Percentiles rank a stretch among this genome's conserved stretches.
These are phyloP conservation scores for Callionymus lyra DNA, from an alignment of 2,113 vertebrate species.

Conservation along the genomic window DNA sequence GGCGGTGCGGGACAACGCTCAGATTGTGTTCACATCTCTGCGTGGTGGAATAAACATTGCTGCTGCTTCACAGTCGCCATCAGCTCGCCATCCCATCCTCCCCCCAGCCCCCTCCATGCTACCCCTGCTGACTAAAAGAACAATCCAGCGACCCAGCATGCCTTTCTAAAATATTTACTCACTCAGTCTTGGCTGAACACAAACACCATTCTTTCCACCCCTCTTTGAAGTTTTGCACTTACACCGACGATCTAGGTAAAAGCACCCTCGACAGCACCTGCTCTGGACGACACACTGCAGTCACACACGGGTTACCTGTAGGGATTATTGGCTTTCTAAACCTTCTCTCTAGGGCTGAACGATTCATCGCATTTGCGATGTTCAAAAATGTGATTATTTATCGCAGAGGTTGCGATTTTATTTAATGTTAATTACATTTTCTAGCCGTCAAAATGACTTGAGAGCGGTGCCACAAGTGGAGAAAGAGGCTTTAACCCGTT, in stretches of 20 bases:
- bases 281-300: constrained; percentile 6
- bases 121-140: constrained; percentile 36
- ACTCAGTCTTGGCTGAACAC: constrained; percentile 27
- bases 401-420: too few species aligned
- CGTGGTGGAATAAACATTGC: constrained; percentile 40
- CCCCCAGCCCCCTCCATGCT: constrained; percentile 13
- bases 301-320: background rate
- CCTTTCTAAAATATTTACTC: constrained; percentile 55
- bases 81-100: constrained; percentile 18
- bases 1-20: constrained; percentile 38
- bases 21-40: constrained; percentile 39
- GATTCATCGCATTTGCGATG: too few species aligned
- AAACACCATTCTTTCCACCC: constrained; percentile 38
- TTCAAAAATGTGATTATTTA: too few species aligned
- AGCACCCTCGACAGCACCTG: constrained; percentile 26
- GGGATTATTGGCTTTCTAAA: constrained; percentile 8
- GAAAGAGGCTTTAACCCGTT: too few species aligned
- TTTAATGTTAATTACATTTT: too few species aligned
- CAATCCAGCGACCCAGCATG: constrained; percentile 49
- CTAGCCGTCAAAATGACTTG: too few species aligned
- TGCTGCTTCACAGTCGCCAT: constrained; percentile 30
- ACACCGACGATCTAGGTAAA: constrained; percentile 33
- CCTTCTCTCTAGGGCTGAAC: constrained; percentile 15
- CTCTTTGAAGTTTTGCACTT: constrained; percentile 35
- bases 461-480: too few species aligned